phyloP scores from a whole-genome alignment of 2,797 vertebrate genomes.

The Bufotes viridis region DNA sequence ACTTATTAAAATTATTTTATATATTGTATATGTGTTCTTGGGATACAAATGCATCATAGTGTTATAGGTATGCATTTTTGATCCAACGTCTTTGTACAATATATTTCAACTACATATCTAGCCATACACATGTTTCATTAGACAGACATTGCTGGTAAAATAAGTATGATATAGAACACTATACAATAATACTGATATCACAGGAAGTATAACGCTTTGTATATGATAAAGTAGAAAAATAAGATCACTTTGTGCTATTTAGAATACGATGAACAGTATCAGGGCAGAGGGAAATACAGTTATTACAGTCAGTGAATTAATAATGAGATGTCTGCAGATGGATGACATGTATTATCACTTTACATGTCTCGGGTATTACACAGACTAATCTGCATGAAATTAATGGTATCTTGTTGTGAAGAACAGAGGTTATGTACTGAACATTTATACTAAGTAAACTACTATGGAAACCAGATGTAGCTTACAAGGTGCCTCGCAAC shows the following conservation, averaged over 20 bases:
- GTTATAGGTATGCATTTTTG: neutral
- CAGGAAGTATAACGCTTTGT: neutral
- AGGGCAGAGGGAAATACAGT: neutral
- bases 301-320: neutral
- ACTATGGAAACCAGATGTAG: conserved; percentile 77
- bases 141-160: neutral
- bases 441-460: conserved; percentile 72
- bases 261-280: neutral
- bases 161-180: neutral
- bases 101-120: neutral
- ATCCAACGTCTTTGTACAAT: neutral
- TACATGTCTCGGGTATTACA: neutral
- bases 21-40: neutral
- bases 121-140: neutral
- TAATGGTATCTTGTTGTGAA: conserved; percentile 53
- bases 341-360: conserved; percentile 12
- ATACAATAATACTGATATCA: neutral
- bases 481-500: conserved; percentile 80
- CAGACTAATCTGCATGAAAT: conserved; percentile 34
- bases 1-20: neutral
- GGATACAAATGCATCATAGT: neutral
- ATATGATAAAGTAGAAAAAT: neutral
- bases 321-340: neutral
- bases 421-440: conserved; percentile 70
- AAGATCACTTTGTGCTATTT: neutral